Base-by-base conservation (phyloP, 2,888 invertebrate species). In the Odontomyia ornata region DNA sequence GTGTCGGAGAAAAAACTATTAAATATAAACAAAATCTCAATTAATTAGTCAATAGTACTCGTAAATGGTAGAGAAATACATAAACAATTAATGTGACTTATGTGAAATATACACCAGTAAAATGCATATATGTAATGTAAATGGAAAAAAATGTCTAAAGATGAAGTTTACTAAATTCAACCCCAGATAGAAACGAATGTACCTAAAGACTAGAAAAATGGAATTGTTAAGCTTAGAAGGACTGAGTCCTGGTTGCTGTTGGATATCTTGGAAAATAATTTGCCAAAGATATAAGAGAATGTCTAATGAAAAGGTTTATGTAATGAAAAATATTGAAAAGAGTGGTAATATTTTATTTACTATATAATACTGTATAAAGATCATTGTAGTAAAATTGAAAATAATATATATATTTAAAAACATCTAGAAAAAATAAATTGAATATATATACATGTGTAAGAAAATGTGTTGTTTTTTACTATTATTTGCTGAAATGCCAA, bases 11-110 rank as follows among this genome's bases (percentile, higher is more conserved):
- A 4, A 52, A 13, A 52, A 52, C 36, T 52, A 18, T 13, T n/a
- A 18, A 52, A 4, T 52, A 52, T 52, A n/a, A 52, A 36, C 4
- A 52, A n/a, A n/a, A n/a, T n/a, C n/a, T 52, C 52, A 52, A 52
- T 52, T 52, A 52, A n/a, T 13, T 52, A 52, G 52, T n/a, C 15
- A 15, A 52, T 52, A n/a, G n/a, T n/a, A n/a, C n/a, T 52, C 5
- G 52, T 4, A 52, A 64, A 27, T 28, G 4, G n/a, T 64, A 64
- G 57, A 60, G 23, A 25, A 60, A 4, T 36, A 64, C 28, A 11
- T 23, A 9, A 64, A 30, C 5, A n/a, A 64, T 64, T 9, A 28
- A 64, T 64, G 64, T 64, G 64, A 64, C 64, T 64, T 64, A 64
- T 64, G 67, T 23, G 15, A 67, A 67, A 67, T 27, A 36, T 67